Conservation (phyloP, 2,888 invertebrate genomes). For the Acrocyrtus sp. region DNA sequence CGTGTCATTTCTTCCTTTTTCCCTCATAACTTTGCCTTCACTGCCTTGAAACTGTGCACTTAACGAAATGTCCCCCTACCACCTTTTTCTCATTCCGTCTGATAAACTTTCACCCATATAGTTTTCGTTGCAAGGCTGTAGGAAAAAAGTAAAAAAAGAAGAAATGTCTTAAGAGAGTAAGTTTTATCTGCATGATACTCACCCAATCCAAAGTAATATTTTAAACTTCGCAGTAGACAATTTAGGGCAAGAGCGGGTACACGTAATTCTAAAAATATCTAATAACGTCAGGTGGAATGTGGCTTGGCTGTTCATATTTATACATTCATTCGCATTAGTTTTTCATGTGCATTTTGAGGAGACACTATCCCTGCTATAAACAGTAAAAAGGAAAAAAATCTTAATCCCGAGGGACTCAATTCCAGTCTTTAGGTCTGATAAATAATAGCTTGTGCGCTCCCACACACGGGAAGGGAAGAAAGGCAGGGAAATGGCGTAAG, state of each 20-base stretch:
- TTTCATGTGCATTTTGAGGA: not conserved
- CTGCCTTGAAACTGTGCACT: too few species aligned
- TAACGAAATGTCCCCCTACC: not conserved
- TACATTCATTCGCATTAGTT: too few species aligned
- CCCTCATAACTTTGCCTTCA: not conserved
- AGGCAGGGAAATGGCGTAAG: not conserved
- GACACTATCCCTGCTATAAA: not conserved
- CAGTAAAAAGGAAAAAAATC: conserved; percentile 5
- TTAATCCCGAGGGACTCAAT: conserved; percentile 23
- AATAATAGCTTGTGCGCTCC: not conserved
- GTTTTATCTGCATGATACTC: too few species aligned
- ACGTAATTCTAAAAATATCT: not conserved
- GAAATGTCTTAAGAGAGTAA: too few species aligned
- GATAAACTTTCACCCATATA: not conserved
- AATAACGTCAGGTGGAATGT: not conserved
- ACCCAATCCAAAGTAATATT: too few species aligned
- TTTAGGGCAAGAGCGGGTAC: not conserved
- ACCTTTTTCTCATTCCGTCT: not conserved
- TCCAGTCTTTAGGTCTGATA: conserved; percentile 12
- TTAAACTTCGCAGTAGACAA: conserved; percentile 6
- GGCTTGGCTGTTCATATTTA: not conserved
- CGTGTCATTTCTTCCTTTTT: not conserved
- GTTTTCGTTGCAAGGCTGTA: not conserved
- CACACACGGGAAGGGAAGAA: not conserved
- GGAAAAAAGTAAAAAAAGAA: conserved; percentile 1